A percentile compares a stretch with the other conserved stretches of the same genome.
Evolutionary conservation across 2,113 vertebrate genomes (phyloP).

Genomic region (Scopus umbretta): DNA sequence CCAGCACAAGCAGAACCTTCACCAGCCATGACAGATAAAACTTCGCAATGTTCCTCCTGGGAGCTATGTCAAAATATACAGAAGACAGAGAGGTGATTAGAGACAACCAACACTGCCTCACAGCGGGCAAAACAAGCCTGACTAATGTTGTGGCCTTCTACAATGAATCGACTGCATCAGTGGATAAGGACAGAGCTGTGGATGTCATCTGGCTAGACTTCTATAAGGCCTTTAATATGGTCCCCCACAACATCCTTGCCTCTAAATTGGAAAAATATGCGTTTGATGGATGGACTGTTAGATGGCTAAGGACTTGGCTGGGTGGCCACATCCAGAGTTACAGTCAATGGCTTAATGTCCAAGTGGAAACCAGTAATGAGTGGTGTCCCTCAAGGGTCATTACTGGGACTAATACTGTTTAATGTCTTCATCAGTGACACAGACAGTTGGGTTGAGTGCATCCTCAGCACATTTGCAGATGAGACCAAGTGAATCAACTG

Average conservation of each 20-base stretch:
- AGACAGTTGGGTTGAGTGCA: not conserved
- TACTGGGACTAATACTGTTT: not conserved
- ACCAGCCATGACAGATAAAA: not conserved
- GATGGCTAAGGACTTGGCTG: not conserved
- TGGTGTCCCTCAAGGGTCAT: not conserved
- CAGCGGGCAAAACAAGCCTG: not conserved
- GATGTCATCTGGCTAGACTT: not conserved
- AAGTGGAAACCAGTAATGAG: not conserved
- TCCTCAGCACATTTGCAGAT: not conserved
- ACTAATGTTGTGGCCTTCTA: not conserved
- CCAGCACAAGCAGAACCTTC: not conserved
- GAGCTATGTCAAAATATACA: not conserved
- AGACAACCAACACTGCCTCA: not conserved
- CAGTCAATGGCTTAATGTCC: not conserved
- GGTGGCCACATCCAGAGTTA: not conserved
- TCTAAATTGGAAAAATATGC: not conserved
- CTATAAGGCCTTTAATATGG: not conserved
- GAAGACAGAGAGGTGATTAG: not conserved
- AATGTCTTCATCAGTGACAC: not conserved
- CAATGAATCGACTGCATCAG: not conserved
- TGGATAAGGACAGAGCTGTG: not conserved
- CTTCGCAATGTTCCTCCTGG: not conserved
- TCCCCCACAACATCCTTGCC: not conserved
- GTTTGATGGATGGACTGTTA: not conserved
- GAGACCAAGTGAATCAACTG: not conserved